phyloP scores from a whole-genome alignment of 2,888 invertebrate genomes.

The Lasiommata megera region DNA sequence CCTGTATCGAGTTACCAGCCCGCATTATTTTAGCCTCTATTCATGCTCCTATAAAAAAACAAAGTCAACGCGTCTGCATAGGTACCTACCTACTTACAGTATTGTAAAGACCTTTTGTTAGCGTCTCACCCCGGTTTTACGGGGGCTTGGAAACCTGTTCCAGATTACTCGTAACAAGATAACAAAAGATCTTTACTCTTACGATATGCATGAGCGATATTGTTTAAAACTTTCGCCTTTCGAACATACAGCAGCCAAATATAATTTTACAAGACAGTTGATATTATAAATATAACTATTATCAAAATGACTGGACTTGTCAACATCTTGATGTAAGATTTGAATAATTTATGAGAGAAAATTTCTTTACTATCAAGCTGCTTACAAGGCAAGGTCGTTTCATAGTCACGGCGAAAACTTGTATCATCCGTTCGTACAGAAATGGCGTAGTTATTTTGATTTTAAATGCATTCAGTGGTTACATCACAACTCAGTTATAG shows the following conservation, averaged over 20 bases:
- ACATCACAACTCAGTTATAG: background rate
- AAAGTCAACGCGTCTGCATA: constrained; percentile 44
- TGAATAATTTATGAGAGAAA: constrained; percentile 33
- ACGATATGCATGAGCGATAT: constrained; percentile 15
- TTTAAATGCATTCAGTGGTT: background rate
- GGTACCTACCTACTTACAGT: constrained; percentile 28
- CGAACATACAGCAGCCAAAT: constrained; percentile 5
- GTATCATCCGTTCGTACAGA: background rate
- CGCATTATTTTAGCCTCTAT: constrained; percentile 54
- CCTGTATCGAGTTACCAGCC: constrained; percentile 35
- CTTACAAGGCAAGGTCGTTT: background rate
- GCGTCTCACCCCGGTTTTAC: constrained; percentile 48
- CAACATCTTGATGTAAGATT: constrained; percentile 22
- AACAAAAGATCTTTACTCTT: constrained; percentile 47
- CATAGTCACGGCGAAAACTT: background rate
- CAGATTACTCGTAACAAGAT: constrained; percentile 44
- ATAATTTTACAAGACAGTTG: background rate
- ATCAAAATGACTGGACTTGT: constrained; percentile 6
- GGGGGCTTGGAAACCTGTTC: constrained; percentile 58
- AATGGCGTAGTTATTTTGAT: background rate
- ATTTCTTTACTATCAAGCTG: constrained; percentile 33
- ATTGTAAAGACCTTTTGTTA: constrained; percentile 52
- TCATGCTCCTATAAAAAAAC: constrained; percentile 52
- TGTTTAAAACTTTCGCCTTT: constrained; percentile 3
- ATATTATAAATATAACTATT: background rate